Evolutionary conservation across 2,113 vertebrate species (phyloP).

Genomic region (Misgurnus mizolepis): DNA sequence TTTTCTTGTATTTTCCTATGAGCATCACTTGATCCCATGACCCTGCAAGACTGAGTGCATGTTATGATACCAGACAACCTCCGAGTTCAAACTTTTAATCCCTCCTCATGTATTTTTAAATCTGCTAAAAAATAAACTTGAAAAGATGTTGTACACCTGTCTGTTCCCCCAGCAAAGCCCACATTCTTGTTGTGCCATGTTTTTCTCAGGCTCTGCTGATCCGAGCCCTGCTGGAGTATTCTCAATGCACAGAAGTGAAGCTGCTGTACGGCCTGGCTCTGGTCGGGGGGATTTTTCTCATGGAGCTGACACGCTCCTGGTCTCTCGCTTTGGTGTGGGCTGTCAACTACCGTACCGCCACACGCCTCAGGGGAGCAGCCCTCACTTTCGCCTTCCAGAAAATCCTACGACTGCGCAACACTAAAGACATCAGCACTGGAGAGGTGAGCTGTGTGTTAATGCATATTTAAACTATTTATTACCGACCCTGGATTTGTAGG

Average conservation of each 20-base stretch:
- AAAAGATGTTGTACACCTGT: background rate
- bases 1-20: background rate
- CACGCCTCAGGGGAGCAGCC: slow-evolving; percentile 77
- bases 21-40: background rate
- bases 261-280: slow-evolving; percentile 73
- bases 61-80: background rate
- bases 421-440: slow-evolving; percentile 76
- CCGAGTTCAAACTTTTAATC: background rate
- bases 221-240: slow-evolving; percentile 77
- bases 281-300: slow-evolving; percentile 74
- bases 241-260: slow-evolving; percentile 63
- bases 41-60: background rate
- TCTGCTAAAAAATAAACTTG: background rate
- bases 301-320: slow-evolving; percentile 79
- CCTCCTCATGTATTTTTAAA: slow-evolving; percentile 10
- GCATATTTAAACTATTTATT: background rate
- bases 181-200: background rate
- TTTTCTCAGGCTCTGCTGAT: slow-evolving; percentile 72
- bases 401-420: slow-evolving; percentile 76
- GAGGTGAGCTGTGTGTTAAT: slow-evolving; percentile 67
- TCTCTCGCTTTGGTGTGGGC: slow-evolving; percentile 78
- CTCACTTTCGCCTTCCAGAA: slow-evolving; percentile 78
- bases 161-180: background rate
- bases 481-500: background rate
- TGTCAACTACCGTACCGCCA: slow-evolving; percentile 79